Percentiles rank a stretch among this genome's conserved stretches.
Conservation (phyloP, 1,140 invertebrate species). For the Berghia stephanieae region DNA sequence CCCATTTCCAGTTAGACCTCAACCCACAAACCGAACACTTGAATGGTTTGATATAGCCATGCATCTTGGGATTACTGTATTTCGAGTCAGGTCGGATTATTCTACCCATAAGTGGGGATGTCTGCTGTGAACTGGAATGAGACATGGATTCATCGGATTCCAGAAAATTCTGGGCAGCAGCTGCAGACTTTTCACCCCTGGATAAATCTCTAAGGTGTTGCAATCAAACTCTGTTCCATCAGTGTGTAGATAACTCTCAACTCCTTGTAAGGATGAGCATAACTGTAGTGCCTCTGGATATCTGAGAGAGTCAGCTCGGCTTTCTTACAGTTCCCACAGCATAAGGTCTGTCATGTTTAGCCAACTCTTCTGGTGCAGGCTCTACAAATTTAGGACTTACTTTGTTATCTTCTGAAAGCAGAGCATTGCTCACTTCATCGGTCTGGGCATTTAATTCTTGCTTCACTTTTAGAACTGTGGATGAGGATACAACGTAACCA, state of each 20-base stretch:
- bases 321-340: constrained; percentile 59
- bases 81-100: constrained; percentile 21
- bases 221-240: constrained; percentile 43
- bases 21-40: constrained; percentile 93
- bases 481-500: too few species aligned
- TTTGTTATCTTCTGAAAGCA: too few species aligned
- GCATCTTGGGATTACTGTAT: constrained; percentile 46
- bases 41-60: constrained; percentile 74
- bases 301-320: constrained; percentile 49
- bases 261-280: constrained; percentile 55
- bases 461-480: too few species aligned
- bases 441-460: too few species aligned
- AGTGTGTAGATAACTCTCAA: constrained; percentile 51
- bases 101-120: too few species aligned
- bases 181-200: not conserved
- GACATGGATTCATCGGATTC: too few species aligned
- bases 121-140: too few species aligned
- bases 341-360: constrained; percentile 42
- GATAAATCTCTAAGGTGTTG: constrained; percentile 30
- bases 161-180: not conserved
- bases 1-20: constrained; percentile 95
- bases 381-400: constrained; percentile 30
- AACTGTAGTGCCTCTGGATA: constrained; percentile 61
- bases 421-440: too few species aligned
- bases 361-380: constrained; percentile 24